phyloP scores from a whole-genome alignment of 2,113 vertebrate species.

The Dipodomys merriami region DNA sequence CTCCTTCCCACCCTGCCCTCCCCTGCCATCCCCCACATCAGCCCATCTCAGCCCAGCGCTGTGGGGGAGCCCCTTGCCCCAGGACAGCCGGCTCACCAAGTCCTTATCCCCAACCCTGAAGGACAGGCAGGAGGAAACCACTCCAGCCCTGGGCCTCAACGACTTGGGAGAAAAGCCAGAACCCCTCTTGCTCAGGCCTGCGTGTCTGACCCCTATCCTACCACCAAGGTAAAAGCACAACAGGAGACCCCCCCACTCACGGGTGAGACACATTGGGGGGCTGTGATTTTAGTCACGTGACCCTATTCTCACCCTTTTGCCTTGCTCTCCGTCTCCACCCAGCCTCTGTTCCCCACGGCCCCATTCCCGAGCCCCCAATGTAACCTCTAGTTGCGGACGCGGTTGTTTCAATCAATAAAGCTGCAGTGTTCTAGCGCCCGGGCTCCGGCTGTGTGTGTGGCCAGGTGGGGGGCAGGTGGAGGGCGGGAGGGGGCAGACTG shows the following conservation, averaged over 20 bases:
- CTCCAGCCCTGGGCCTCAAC: constrained; percentile 16
- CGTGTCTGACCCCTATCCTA: constrained; percentile 1
- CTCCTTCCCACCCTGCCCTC: too few relatives aligned
- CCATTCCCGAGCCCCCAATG: constrained; percentile 30
- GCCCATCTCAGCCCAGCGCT: neutral
- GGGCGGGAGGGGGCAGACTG: fast-evolving
- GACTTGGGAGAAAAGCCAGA: constrained; percentile 62
- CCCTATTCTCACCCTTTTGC: constrained; percentile 71
- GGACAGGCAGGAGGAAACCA: constrained; percentile 21
- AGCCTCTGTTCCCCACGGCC: constrained; percentile 38
- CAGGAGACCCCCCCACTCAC: constrained; percentile 67
- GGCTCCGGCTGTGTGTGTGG: constrained; percentile 25
- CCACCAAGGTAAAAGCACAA: constrained; percentile 80
- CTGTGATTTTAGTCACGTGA: constrained; percentile 48
- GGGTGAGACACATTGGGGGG: constrained; percentile 72
- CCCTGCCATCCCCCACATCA: too few relatives aligned
- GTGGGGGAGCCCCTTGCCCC: neutral
- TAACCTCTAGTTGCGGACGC: constrained; percentile 79
- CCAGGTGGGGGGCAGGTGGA: neutral
- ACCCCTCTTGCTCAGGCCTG: constrained; percentile 12
- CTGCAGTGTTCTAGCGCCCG: constrained; percentile 67
- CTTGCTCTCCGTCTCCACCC: constrained; percentile 77
- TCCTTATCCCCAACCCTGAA: constrained; percentile 22
- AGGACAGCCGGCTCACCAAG: constrained; percentile 14
- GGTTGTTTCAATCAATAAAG: constrained; percentile 80